Evolutionary conservation across 2,888 invertebrate species (phyloP), one percentile per base, ranked within the genome.

Genomic region (Ornithoptera alexandrae): DNA sequence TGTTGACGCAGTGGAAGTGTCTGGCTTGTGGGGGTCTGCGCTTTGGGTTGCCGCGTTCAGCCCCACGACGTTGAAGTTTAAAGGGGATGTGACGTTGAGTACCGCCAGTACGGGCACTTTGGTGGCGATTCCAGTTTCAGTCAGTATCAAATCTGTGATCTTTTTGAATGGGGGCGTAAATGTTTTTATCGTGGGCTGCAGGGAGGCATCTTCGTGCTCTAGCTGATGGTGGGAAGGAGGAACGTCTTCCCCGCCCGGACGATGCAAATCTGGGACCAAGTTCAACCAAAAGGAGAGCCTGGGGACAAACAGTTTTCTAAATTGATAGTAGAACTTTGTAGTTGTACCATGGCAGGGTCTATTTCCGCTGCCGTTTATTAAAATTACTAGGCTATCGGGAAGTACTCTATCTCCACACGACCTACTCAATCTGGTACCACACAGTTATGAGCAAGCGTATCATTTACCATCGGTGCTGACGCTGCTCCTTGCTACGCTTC

Each of bases 261-360:
- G 95, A 83, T 97, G 97, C 42, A 97, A 93, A 82, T 98, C 98
- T 50, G 98, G 98, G 71, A 99, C 97, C 65, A 98, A 93, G 82
- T 98, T 98, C 71, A 98, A 87, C 99, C 99, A 99, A 87, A 98
- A 97, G 1, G 98, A 98, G 67, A 98, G 93, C 74, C 96, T 95
- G 89, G 76, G 73, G 74, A 83, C 75, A 82, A 81, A 72, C 68
- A 50, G 50, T 0, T 18, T 18, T 39, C 39, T 39, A 39, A 39
- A 39, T 39, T 39, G 39, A 39, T 0, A 8, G 1, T 10, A 10
- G 30, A 30, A 30, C 30, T 30, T 30, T 30, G 30, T 30, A 3
- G 30, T 30, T 30, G 30, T 30, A 30, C 4, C 30, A 39, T 10
- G 4, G 10, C 39, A 39, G 39, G 8, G 10, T 39, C 10, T 39